Base-by-base conservation (phyloP, 53 echinoderm and acorn worm species). In the Mesocentrotus franciscanus region DNA sequence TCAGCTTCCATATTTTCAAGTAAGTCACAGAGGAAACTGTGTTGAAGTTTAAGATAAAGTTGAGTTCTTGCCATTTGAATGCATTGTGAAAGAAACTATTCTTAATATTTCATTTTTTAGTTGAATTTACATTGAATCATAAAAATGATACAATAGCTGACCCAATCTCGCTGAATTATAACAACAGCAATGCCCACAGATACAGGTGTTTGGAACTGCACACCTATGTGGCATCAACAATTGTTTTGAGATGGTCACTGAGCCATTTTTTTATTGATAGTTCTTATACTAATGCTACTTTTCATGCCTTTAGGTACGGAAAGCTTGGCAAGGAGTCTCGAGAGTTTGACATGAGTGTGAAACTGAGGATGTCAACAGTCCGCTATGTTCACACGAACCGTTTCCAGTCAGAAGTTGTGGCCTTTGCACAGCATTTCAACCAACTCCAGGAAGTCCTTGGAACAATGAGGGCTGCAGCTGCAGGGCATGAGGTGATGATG, bases 1-100 rank as follows among this genome's bases (percentile, higher is more conserved):
- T 99, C 75, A 97, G 99, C 96, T 99, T 99, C 92, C 93, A 96
- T 92, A 96, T 99, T 34, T 99, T 97, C 96, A 99, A 98, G 99
- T 99, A 83, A 97, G 96, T 98, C 17, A 17, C 29, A 6, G 18
- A 20, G 81, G 8, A 60, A 58, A 30, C 10, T 12, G 0, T 90
- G 13, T 12, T 76, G 76, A 33, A 24, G 9, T 22, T 68, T 49
- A 49, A 49, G 6, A 49, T 49, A 7, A 49, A 49, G 5, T 49
- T 6, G 49, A 49, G 49, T 49, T 49, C 49, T 49, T 49, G 49
- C 49, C 6, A 4, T 49, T 49, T 49, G 49, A 7, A 49, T 49
- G 49, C 49, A 49, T 49, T 49, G 6, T 49, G 49, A 49, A 49
- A 49, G 2, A 49, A 49, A 49, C 49, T 49, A 49, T 49, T 49